These are phyloP conservation scores for Octopus sinensis DNA, from an alignment of 1,140 invertebrate species.

Conservation along the genomic window DNA sequence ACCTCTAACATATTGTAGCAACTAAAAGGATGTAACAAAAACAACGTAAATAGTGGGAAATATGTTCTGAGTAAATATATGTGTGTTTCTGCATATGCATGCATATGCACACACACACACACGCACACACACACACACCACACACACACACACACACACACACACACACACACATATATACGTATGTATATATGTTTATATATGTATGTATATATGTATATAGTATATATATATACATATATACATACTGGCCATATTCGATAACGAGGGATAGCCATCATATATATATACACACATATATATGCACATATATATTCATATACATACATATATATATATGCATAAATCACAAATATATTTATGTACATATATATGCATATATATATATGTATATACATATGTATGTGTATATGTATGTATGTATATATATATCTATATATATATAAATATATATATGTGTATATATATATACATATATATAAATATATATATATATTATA, in stretches of 20 bases:
- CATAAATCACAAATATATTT: not conserved
- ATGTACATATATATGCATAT: not conserved
- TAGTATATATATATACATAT: too few species aligned
- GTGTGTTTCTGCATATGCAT: too few species aligned
- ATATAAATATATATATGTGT: conserved; percentile 20
- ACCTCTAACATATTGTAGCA: too few species aligned
- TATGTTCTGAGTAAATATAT: too few species aligned
- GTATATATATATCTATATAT: conserved; percentile 23
- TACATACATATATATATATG: too few species aligned
- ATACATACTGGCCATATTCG: not conserved
- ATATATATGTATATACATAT: not conserved
- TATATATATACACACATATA: too few species aligned
- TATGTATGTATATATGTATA: not conserved
- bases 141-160: not conserved
- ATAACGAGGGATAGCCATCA: too few species aligned
- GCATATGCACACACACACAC: not conserved
- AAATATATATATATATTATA: conserved; percentile 14
- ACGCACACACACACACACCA: not conserved
- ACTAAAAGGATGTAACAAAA: too few species aligned
- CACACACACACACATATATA: not conserved
- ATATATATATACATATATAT: conserved; percentile 21
- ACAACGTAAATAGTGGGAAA: too few species aligned
- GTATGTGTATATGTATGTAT: conserved; percentile 15
- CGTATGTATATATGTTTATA: not conserved
- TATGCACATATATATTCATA: too few species aligned